Percentiles rank a stretch among this genome's conserved stretches.
Evolutionary conservation across 2,113 vertebrate species (phyloP).

Genomic region (Podarcis raffonei): DNA sequence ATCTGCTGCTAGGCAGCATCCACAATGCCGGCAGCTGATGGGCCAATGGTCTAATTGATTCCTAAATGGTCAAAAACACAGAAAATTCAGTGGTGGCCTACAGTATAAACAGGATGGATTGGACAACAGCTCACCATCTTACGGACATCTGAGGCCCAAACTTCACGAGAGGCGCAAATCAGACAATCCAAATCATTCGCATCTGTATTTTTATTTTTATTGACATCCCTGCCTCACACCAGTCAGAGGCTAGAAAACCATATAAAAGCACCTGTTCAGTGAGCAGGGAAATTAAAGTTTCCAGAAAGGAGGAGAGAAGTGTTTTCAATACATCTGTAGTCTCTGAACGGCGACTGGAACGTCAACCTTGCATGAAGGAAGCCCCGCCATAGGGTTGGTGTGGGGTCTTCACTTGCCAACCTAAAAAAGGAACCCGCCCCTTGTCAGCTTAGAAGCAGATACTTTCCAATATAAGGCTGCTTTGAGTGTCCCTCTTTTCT

Average conservation of each 20-base stretch:
- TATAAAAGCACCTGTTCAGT: background rate
- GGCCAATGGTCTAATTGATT: too few species aligned
- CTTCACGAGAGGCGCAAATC: background rate
- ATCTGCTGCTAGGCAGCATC: too few species aligned
- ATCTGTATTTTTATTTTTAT: background rate
- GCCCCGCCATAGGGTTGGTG: background rate
- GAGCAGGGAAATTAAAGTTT: background rate
- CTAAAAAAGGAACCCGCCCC: background rate
- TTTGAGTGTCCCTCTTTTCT: background rate
- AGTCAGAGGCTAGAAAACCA: background rate
- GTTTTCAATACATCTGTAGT: background rate
- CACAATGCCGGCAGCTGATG: too few species aligned
- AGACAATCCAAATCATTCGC: background rate
- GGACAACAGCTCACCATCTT: background rate
- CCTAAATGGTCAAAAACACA: background rate
- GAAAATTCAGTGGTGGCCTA: background rate
- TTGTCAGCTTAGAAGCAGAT: background rate
- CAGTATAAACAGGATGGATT: too few species aligned
- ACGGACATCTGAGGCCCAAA: background rate
- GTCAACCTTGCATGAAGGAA: background rate
- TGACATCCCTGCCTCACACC: background rate
- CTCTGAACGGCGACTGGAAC: too few species aligned
- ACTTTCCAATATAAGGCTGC: background rate
- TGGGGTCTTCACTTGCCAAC: background rate
- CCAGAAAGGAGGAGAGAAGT: background rate